phyloP scores from a whole-genome alignment of 2,113 vertebrate species.

The Seriola rivoliana region DNA sequence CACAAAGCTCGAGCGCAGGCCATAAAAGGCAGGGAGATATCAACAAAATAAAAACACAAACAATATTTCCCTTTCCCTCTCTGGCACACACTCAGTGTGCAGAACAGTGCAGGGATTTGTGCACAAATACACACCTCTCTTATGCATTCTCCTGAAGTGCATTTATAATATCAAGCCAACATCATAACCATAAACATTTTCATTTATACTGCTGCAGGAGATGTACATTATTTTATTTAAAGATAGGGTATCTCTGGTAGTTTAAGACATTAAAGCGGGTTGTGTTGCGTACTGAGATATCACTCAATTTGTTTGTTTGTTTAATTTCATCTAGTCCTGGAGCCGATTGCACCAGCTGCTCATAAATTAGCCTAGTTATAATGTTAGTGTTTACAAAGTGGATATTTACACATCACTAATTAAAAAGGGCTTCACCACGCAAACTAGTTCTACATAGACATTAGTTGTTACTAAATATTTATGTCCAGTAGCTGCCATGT shows the following conservation, averaged over 20 bases:
- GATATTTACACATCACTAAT: neutral
- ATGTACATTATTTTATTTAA: constrained; percentile 57
- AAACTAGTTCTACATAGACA: neutral
- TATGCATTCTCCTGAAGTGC: constrained; percentile 39
- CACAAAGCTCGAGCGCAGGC: constrained; percentile 75
- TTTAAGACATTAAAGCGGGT: constrained; percentile 1
- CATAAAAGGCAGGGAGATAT: constrained; percentile 80
- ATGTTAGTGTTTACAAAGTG: neutral
- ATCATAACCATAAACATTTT: constrained; percentile 27
- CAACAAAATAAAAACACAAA: constrained; percentile 85
- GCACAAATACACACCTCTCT: constrained; percentile 36
- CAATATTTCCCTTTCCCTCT: constrained; percentile 68
- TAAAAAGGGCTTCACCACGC: neutral
- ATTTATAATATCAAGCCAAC: constrained; percentile 52
- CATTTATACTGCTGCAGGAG: constrained; percentile 16
- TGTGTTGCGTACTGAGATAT: neutral
- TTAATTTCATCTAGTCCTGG: neutral
- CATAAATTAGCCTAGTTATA: neutral
- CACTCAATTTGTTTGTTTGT: constrained; percentile 21
- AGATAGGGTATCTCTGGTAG: constrained; percentile 28
- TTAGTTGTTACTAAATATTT: neutral
- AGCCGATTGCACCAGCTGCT: neutral
- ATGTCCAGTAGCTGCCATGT: neutral
- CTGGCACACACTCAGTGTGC: constrained; percentile 31
- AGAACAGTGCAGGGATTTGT: constrained; percentile 18